Conservation (phyloP, 2,888 invertebrate genomes). For the Sminthurinus aureus region DNA sequence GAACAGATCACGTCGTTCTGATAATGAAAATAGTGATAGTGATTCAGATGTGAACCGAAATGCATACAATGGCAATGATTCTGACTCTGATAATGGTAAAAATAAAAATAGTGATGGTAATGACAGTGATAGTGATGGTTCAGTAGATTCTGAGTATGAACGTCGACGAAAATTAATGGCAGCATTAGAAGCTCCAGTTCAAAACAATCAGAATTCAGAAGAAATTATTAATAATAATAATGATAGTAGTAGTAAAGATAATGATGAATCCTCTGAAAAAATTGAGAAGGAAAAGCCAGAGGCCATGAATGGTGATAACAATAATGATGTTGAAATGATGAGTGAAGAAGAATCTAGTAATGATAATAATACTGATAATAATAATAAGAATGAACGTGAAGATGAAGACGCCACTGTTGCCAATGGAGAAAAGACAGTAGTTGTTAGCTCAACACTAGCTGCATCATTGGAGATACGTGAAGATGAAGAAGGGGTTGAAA, state of each 20-base stretch:
- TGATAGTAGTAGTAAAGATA: neutral
- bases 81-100: neutral
- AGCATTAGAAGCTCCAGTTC: conserved; percentile 5
- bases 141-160: neutral
- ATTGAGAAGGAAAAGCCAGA: neutral
- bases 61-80: no score
- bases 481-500: neutral
- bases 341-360: neutral
- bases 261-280: neutral
- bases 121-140: neutral
- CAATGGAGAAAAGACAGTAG: neutral
- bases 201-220: neutral
- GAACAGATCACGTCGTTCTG: conserved; percentile 1
- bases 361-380: neutral
- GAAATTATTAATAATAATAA: neutral
- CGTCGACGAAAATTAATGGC: neutral
- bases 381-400: neutral
- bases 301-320: neutral
- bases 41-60: conserved; percentile 13
- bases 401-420: neutral
- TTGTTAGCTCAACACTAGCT: neutral
- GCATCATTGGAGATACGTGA: neutral
- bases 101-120: neutral
- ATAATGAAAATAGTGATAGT: neutral
- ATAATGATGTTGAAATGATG: neutral